These are phyloP conservation scores for Cheilosia grossa DNA, from an alignment of 2,888 invertebrate genomes.

Conservation along the genomic window DNA sequence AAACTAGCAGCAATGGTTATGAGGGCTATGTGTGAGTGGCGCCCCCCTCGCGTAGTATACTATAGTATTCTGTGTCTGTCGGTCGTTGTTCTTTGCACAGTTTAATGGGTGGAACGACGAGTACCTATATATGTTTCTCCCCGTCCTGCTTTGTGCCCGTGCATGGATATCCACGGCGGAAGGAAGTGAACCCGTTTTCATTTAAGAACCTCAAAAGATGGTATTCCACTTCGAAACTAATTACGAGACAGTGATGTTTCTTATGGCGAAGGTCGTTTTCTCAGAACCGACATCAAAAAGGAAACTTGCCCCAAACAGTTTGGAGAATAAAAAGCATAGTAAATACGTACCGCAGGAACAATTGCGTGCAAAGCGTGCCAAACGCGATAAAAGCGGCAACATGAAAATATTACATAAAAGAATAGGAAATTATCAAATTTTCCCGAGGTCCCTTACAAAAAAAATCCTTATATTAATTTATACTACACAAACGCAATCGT, in stretches of 20 bases:
- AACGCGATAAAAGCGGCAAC: not conserved
- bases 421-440: not conserved
- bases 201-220: conserved; percentile 12
- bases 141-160: not conserved
- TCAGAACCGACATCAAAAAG: not conserved
- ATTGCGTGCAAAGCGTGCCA: not conserved
- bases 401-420: not conserved
- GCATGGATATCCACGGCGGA: not conserved
- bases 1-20: not conserved
- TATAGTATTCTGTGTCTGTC: conserved; percentile 45
- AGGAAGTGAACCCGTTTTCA: conserved; percentile 31
- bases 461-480: not conserved
- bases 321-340: too few relatives aligned
- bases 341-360: too few relatives aligned
- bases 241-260: conserved; percentile 8
- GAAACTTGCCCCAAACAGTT: too few relatives aligned
- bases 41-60: conserved; percentile 25
- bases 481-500: not conserved
- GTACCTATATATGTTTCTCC: not conserved
- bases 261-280: conserved; percentile 16
- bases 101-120: not conserved
- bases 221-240: conserved; percentile 11
- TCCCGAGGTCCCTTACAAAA: not conserved
- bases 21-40: not conserved
- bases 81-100: conserved; percentile 28